Evolutionary conservation across 2,797 vertebrate species (phyloP).

Genomic region (Epinephelus coioides): DNA sequence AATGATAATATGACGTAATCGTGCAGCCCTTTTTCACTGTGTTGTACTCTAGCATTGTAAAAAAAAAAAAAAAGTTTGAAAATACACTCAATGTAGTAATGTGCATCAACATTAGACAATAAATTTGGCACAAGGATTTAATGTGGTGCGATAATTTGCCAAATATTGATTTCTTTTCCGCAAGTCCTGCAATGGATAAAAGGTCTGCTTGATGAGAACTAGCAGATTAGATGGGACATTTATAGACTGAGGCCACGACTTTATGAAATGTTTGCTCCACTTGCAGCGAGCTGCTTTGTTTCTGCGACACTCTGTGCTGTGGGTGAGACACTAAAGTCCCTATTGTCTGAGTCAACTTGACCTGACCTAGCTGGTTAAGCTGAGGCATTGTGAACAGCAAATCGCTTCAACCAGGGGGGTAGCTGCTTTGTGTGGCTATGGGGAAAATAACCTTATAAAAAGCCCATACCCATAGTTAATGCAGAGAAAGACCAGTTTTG

Average conservation of each 20-base stretch:
- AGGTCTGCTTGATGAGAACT: constrained; percentile 67
- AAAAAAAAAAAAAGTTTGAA: background rate
- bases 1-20: background rate
- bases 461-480: constrained; percentile 84
- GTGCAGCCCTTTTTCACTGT: background rate
- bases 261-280: constrained; percentile 85
- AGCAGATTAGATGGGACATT: constrained; percentile 75
- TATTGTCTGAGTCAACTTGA: constrained; percentile 91
- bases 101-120: background rate
- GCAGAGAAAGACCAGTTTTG: constrained; percentile 86
- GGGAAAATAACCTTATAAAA: constrained; percentile 87
- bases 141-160: constrained; percentile 19
- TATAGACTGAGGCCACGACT: constrained; percentile 81
- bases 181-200: constrained; percentile 47
- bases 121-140: background rate
- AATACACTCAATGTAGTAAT: background rate
- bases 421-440: constrained; percentile 85
- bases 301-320: constrained; percentile 84
- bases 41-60: background rate
- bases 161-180: constrained; percentile 26
- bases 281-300: constrained; percentile 84
- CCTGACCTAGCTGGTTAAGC: constrained; percentile 92
- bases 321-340: constrained; percentile 88
- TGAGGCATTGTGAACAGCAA: constrained; percentile 89
- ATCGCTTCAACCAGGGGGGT: constrained; percentile 88